Conservation (phyloP, 2,797 vertebrate genomes). For the Huso huso region DNA sequence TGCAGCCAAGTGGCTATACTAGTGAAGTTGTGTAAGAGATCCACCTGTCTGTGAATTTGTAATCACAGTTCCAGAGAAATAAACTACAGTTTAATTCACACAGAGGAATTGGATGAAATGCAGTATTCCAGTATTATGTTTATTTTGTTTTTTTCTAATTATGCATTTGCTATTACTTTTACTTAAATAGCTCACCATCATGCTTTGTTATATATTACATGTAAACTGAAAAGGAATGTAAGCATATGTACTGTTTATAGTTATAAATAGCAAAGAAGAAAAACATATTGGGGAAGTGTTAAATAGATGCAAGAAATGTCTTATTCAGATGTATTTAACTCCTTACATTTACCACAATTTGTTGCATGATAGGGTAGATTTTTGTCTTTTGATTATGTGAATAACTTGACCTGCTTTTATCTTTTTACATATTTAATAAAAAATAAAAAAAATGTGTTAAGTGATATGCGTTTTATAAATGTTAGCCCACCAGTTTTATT, state of each 20-base stretch:
- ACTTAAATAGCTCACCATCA: conserved; percentile 75
- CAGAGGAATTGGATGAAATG: conserved; percentile 54
- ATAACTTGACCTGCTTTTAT: conserved; percentile 95
- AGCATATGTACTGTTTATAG: conserved; percentile 95
- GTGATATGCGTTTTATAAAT: conserved; percentile 68
- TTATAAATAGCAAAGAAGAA: conserved; percentile 85
- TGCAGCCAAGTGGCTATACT: conserved; percentile 7
- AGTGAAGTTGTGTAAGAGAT: conserved; percentile 35
- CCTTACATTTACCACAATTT: conserved; percentile 82
- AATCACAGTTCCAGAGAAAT: conserved; percentile 48
- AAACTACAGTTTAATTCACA: conserved; percentile 46
- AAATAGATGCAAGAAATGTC: conserved; percentile 60
- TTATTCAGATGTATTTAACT: conserved; percentile 71
- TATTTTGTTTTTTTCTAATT: conserved; percentile 55
- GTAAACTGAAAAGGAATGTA: conserved; percentile 99
- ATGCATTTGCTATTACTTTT: conserved; percentile 84
- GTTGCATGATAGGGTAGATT: conserved; percentile 87
- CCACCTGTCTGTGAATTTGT: conserved; percentile 39
- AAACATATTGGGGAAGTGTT: conserved; percentile 41
- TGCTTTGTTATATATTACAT: conserved; percentile 92
- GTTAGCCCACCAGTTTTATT: conserved; percentile 46
- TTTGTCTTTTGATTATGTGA: conserved; percentile 86
- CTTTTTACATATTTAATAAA: conserved; percentile 99
- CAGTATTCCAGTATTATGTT: conserved; percentile 59
- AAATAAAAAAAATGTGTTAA: conserved; percentile 85